These are phyloP conservation scores for Mus caroli DNA, from an alignment of 2,797 vertebrate species.

Conservation along the genomic window DNA sequence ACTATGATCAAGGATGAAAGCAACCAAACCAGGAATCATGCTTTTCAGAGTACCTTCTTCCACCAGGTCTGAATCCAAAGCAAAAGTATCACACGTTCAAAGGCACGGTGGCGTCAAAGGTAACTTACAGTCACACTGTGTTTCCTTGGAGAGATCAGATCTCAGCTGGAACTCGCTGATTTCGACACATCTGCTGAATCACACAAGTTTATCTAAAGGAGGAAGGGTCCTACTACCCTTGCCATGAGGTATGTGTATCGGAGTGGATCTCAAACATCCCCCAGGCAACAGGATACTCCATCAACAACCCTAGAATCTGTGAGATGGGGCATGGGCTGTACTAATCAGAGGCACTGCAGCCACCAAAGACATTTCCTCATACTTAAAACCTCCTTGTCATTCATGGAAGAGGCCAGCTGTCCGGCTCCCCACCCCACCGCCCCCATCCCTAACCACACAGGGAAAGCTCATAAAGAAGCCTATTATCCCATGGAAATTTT, in stretches of 20 bases:
- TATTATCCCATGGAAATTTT: background rate
- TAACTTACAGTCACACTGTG: background rate
- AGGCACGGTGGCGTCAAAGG: slow-evolving; percentile 14
- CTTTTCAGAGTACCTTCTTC: background rate
- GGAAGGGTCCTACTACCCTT: background rate
- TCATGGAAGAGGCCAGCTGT: background rate
- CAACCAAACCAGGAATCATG: background rate
- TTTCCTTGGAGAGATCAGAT: slow-evolving; percentile 41
- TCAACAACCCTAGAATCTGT: background rate
- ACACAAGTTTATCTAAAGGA: slow-evolving; percentile 54
- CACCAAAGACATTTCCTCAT: background rate
- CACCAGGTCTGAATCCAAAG: background rate
- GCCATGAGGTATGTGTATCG: background rate
- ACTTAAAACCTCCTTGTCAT: background rate
- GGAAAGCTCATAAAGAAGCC: background rate
- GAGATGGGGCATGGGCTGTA: background rate
- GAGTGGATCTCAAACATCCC: background rate
- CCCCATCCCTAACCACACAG: background rate
- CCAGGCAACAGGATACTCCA: background rate
- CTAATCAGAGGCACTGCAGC: background rate
- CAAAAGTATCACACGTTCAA: background rate
- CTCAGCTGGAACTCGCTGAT: slow-evolving; percentile 70
- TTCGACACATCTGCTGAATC: slow-evolving; percentile 78
- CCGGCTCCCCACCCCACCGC: no score
- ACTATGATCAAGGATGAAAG: slow-evolving; percentile 13